A percentile compares a stretch with the other conserved stretches of the same genome.
These are phyloP conservation scores for Lagopus leucura DNA, from an alignment of 2,113 vertebrate species.

Conservation along the genomic window DNA sequence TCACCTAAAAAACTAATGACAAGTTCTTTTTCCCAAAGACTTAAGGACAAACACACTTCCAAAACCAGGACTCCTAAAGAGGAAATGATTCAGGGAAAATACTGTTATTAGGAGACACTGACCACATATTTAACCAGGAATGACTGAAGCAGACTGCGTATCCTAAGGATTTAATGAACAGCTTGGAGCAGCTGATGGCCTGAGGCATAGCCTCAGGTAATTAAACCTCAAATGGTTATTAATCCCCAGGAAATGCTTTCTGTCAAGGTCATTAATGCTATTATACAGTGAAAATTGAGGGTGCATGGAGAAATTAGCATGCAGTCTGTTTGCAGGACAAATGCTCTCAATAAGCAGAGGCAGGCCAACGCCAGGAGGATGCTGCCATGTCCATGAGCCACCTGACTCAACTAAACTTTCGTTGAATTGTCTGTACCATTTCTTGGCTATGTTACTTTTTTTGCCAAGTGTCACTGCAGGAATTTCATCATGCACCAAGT, in stretches of 20 bases:
- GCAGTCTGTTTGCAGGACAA: not conserved
- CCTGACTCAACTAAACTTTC: not conserved
- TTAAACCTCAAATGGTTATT: slow-evolving; percentile 56
- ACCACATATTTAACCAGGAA: slow-evolving; percentile 52
- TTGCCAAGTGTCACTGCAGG: not conserved
- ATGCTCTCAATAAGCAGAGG: not conserved
- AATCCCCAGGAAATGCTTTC: slow-evolving; percentile 45
- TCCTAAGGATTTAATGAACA: slow-evolving; percentile 56
- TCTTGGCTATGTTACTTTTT: not conserved
- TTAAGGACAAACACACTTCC: slow-evolving; percentile 8
- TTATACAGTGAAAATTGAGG: slow-evolving; percentile 29
- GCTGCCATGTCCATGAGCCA: not conserved
- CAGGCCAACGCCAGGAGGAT: not conserved
- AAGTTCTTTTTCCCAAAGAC: not conserved
- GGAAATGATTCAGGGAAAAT: slow-evolving; percentile 36
- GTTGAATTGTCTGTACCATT: not conserved
- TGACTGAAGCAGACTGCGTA: slow-evolving; percentile 36
- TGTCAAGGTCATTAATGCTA: slow-evolving; percentile 60
- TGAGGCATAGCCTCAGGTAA: slow-evolving; percentile 52
- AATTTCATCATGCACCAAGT: not conserved
- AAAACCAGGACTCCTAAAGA: not conserved
- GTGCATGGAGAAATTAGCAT: not conserved
- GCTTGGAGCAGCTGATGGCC: slow-evolving; percentile 45
- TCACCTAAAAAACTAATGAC: not conserved
- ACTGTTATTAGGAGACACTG: slow-evolving; percentile 45